Evolutionary conservation across 2,888 invertebrate species (phyloP), one percentile per base, ranked within the genome.

Genomic region (Coenonympha arcania): DNA sequence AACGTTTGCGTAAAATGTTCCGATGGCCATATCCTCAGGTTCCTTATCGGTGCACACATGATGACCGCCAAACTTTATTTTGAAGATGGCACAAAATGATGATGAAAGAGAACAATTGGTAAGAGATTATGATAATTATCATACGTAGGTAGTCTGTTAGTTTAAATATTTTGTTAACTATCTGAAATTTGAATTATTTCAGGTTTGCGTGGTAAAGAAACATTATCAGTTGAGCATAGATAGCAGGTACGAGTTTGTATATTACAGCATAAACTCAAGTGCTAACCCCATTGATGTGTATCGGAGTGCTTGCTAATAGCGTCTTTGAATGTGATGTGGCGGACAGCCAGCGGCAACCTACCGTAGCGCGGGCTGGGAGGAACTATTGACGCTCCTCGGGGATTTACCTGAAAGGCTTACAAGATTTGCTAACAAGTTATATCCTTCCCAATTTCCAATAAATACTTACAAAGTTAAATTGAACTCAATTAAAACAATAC

Each of bases 341-440:
- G 69, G 72, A 66, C 70, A 65, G 68, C 63, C 64, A 65, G 59
- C 59, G 61, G 43, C 42, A 50, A 48, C 51, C 40, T 70, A 72
- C 73, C 73, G 73, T 72, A 73, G 72, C 68, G 57, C 69, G 61
- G 73, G 76, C 76, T 74, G 73, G 62, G 65, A 68, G 68, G 62
- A 68, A 65, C 63, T 69, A 71, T 76, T 74, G 73, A 69, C 64
- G 69, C 66, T 74, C 76, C 70, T 70, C 56, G 62, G 77, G 75
- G 79, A 79, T 77, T 76, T 74, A 70, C 64, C 67, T 72, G 75
- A 78, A 79, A 77, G 73, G 71, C 64, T 73, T 68, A 71, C 69
- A 69, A 64, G 63, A 68, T 64, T 65, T 63, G 48, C 48, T n/a
- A n/a, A n/a, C n/a, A n/a, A n/a, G 31, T 30, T 11, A n/a, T 43